A percentile compares a stretch with the other conserved stretches of the same genome.
phyloP scores from a whole-genome alignment of 2,797 vertebrate species.

The Stomatorhinus walkeri region DNA sequence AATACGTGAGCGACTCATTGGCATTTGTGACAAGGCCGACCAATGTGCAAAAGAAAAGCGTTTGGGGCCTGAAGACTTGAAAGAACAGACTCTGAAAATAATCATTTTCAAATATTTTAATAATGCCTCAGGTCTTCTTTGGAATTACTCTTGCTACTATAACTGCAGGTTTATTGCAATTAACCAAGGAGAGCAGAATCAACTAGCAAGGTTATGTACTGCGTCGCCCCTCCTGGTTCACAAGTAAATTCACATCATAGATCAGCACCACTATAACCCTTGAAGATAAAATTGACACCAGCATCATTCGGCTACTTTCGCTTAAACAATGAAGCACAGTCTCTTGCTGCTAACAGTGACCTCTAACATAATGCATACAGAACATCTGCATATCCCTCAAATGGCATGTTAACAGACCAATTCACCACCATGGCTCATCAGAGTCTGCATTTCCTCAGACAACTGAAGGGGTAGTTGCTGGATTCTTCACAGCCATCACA shows the following conservation, averaged over 20 bases:
- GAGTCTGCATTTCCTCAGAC: background rate
- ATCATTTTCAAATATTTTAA: background rate
- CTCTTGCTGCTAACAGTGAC: background rate
- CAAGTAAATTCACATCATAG: background rate
- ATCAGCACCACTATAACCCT: background rate
- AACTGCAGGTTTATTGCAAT: background rate
- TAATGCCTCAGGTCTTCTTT: background rate
- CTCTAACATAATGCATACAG: background rate
- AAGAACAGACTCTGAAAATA: background rate
- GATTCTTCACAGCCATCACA: background rate
- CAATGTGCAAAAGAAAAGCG: background rate
- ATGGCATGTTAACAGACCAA: background rate
- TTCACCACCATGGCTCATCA: background rate
- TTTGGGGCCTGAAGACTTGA: background rate
- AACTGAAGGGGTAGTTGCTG: background rate
- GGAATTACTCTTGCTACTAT: background rate
- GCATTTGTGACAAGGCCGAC: background rate
- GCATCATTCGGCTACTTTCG: background rate
- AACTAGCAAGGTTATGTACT: background rate
- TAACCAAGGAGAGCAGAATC: background rate
- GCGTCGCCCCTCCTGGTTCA: background rate
- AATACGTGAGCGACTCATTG: background rate
- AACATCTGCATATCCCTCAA: background rate
- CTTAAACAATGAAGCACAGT: background rate
- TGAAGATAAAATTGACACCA: background rate